These are phyloP conservation scores for Drosophila orosa DNA, from an alignment of 1,140 invertebrate genomes.

Conservation along the genomic window DNA sequence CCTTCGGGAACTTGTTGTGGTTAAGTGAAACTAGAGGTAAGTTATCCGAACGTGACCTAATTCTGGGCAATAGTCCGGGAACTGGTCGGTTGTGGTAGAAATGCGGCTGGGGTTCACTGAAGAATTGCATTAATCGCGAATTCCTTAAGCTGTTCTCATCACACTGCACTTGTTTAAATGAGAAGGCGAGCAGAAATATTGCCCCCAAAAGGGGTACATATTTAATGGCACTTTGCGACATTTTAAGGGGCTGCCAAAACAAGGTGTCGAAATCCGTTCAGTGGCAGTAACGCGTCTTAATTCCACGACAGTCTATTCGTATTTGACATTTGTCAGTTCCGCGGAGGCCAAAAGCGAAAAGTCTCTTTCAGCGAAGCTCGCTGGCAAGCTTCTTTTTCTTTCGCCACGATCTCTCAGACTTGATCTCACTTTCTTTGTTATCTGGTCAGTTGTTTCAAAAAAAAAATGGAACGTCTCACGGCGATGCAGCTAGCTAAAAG, in stretches of 20 bases:
- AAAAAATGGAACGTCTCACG: constrained; percentile 46
- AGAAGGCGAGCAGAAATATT: constrained; percentile 31
- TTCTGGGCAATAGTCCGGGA: constrained; percentile 17
- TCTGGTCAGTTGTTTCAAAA: constrained; percentile 43
- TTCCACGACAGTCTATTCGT: constrained; percentile 64
- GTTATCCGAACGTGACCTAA: constrained; percentile 49
- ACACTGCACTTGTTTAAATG: constrained; percentile 37
- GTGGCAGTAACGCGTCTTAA: constrained; percentile 54
- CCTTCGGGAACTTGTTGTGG: constrained; percentile 22
- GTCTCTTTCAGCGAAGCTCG: constrained; percentile 60
- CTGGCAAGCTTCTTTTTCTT: constrained; percentile 66
- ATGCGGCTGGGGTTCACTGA: constrained; percentile 53
- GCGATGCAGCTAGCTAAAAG: constrained; percentile 29
- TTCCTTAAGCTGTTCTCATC: constrained; percentile 19
- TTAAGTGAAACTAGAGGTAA: constrained; percentile 15
- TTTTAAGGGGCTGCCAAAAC: constrained; percentile 26
- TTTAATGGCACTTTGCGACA: constrained; percentile 36
- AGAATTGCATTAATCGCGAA: constrained; percentile 59
- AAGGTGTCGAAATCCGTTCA: constrained; percentile 27
- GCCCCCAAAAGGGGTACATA: constrained; percentile 17
- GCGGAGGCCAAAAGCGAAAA: constrained; percentile 69
- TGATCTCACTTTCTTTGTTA: constrained; percentile 74
- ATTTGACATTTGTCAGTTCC: constrained; percentile 64
- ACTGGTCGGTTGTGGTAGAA: constrained; percentile 45
- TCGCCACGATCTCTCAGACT: constrained; percentile 67